Base-by-base conservation (phyloP, 2,797 vertebrate species). In the Hyperoplus immaculatus region DNA sequence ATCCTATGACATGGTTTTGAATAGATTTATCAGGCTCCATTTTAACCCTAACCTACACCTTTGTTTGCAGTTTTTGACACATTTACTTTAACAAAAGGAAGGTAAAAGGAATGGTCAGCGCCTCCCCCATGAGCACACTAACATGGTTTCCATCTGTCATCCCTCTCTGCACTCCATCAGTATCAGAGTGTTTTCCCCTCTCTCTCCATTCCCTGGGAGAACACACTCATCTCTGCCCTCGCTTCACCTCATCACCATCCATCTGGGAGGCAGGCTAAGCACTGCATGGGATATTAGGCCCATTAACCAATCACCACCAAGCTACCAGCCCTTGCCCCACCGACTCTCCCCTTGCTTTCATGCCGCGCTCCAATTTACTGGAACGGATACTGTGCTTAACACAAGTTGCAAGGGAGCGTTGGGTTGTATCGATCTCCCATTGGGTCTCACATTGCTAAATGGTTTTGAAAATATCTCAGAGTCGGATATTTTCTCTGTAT, bases 211-310 rank as follows among this genome's bases (percentile, higher is more conserved):
- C 68, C 77, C 72, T 2, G 3, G 51, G 79, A 76, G 56, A 81
- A 72, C 11, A 8, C 59, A 63, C 53, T 65, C 39, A 1, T 50
- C 81, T 54, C 66, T 41, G 11, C 59, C 68, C 63, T 45, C 50
- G 66, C 79, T 72, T 76, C 82, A 76, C 63, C 83, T 82, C 77
- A 82, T 87, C 87, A 79, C 89, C 82, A 91, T 93, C 91, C 86
- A 89, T 91, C 83, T 89, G 82, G 79, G 76, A 91, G 68, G 84
- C 73, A 86, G 86, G 80, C 89, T 89, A 89, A 91, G 82, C 83
- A 54, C 78, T 88, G 77, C 82, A 90, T 73, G 84, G 80, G 80
- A 89, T 86, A 89, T 92, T 86, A 91, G 80, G 73, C 78, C 87
- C 80, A 85, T 92, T 93, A 89, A 80, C 82, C 83, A 89, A 89